Percentiles rank a stretch among this genome's conserved stretches.
Conservation (phyloP, 2,113 vertebrate species). For the Heliornis fulica region DNA sequence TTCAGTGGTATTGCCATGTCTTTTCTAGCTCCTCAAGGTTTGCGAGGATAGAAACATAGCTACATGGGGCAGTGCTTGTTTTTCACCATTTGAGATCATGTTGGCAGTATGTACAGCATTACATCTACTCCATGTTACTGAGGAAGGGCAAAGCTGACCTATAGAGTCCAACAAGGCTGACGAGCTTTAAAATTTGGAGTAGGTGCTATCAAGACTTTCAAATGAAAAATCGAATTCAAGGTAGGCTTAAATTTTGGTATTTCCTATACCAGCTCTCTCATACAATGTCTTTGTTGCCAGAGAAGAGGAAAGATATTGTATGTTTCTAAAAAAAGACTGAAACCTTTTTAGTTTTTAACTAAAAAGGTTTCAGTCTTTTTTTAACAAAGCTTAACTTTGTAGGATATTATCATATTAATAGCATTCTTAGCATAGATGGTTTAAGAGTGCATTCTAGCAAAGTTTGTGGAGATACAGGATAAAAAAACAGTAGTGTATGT, state of each 20-base stretch:
- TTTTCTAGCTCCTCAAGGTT: neutral
- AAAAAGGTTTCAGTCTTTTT: too few relatives aligned
- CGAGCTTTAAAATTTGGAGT: neutral
- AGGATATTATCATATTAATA: neutral
- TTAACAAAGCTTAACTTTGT: neutral
- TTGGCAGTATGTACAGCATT: constrained; percentile 1
- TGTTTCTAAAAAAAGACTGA: neutral
- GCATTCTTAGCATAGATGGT: neutral
- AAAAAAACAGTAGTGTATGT: neutral
- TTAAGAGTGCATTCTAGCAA: neutral
- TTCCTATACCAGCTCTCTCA: neutral
- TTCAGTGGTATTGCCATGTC: constrained; percentile 11
- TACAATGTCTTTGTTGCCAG: neutral
- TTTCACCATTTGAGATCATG: constrained; percentile 2
- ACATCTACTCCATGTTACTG: neutral
- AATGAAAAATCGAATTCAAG: neutral
- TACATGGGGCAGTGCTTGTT: constrained; percentile 13
- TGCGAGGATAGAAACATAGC: constrained; percentile 14
- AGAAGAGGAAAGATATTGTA: neutral
- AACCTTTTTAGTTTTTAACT: neutral
- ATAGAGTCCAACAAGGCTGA: neutral
- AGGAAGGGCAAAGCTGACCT: constrained; percentile 10
- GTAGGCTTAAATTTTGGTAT: neutral
- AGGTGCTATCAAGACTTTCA: neutral
- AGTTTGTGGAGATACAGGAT: neutral